phyloP scores from a whole-genome alignment of 2,888 invertebrate species.

The Branchipolynoe longqiensis region DNA sequence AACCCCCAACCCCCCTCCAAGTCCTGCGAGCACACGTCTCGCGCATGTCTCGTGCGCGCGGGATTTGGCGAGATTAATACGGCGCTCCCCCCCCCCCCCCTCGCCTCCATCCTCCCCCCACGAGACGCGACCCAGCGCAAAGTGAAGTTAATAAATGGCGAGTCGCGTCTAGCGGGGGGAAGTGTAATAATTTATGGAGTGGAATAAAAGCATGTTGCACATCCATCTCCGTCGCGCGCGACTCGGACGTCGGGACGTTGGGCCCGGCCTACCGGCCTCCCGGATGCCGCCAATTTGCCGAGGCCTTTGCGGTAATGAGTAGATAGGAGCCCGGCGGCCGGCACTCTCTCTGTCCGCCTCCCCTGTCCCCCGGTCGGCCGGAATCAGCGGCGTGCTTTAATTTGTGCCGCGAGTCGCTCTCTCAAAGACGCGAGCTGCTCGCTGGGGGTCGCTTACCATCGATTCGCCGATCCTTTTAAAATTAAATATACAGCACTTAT shows the following conservation, averaged over 20 bases:
- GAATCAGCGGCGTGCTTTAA: conserved; percentile 49
- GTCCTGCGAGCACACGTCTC: conserved; percentile 34
- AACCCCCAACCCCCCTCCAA: too few relatives aligned
- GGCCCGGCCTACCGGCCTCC: background rate
- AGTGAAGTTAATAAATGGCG: conserved; percentile 56
- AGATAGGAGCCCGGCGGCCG: background rate
- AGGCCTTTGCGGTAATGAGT: conserved; percentile 55
- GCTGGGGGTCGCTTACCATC: too few relatives aligned
- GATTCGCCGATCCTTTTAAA: too few relatives aligned
- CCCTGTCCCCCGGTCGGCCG: conserved; percentile 7
- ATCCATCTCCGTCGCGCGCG: conserved; percentile 12
- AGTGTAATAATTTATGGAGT: conserved; percentile 51
- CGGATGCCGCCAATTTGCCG: conserved; percentile 55
- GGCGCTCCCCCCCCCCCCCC: too few relatives aligned
- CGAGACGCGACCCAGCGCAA: conserved; percentile 36
- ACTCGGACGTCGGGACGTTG: background rate
- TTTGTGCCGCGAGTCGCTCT: conserved; percentile 41
- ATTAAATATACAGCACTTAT: too few relatives aligned
- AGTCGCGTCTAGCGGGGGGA: conserved; percentile 14
- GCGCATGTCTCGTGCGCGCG: conserved; percentile 34
- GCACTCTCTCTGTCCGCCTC: conserved; percentile 44
- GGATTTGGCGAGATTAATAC: conserved; percentile 55
- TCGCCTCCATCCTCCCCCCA: too few relatives aligned
- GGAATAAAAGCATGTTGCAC: conserved; percentile 52
- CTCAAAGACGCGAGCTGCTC: conserved; percentile 41